Percentiles rank a stretch among this genome's conserved stretches.
Conservation (phyloP, 2,888 invertebrate species). For the Apoderus coryli region DNA sequence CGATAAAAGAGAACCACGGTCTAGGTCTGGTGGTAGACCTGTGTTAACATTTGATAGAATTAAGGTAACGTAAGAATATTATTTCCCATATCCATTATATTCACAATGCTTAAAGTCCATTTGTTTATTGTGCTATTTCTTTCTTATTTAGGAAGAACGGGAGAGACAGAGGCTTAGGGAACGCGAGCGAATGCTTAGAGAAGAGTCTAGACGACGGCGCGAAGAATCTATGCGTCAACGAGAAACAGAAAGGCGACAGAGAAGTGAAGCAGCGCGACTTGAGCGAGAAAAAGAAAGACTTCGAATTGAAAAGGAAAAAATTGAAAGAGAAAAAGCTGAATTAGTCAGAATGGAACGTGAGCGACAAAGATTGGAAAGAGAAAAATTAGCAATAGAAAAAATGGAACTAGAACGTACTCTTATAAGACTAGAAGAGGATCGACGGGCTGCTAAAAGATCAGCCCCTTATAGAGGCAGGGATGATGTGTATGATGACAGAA, state of each 20-base stretch:
- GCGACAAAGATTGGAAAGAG: slow-evolving; percentile 53
- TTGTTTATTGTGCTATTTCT: slow-evolving; percentile 8
- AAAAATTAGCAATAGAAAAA: slow-evolving; percentile 48
- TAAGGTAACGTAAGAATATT: slow-evolving; percentile 43
- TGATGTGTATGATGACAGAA: slow-evolving; percentile 27
- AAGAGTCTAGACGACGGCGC: slow-evolving; percentile 66
- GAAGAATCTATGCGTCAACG: slow-evolving; percentile 64
- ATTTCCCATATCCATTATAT: slow-evolving; percentile 1
- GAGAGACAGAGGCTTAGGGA: slow-evolving; percentile 61
- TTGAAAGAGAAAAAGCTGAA: slow-evolving; percentile 41
- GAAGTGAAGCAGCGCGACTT: slow-evolving; percentile 70
- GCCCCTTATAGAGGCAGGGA: slow-evolving; percentile 30
- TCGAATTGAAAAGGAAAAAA: slow-evolving; percentile 68
- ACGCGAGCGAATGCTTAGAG: slow-evolving; percentile 60
- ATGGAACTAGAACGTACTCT: slow-evolving; percentile 73
- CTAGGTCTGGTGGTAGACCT: slow-evolving; percentile 30
- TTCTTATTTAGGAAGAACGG: slow-evolving; percentile 46
- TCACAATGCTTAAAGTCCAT: slow-evolving; percentile 1
- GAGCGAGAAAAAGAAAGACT: slow-evolving; percentile 70
- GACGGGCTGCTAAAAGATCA: slow-evolving; percentile 40
- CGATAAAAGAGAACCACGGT: slow-evolving; percentile 14
- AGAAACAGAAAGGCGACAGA: slow-evolving; percentile 58
- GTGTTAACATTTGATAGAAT: slow-evolving; percentile 70
- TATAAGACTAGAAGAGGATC: slow-evolving; percentile 45
- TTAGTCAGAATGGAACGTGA: slow-evolving; percentile 65